These are phyloP conservation scores for Epicauta chinensis DNA, from an alignment of 1,140 invertebrate species.

Conservation along the genomic window DNA sequence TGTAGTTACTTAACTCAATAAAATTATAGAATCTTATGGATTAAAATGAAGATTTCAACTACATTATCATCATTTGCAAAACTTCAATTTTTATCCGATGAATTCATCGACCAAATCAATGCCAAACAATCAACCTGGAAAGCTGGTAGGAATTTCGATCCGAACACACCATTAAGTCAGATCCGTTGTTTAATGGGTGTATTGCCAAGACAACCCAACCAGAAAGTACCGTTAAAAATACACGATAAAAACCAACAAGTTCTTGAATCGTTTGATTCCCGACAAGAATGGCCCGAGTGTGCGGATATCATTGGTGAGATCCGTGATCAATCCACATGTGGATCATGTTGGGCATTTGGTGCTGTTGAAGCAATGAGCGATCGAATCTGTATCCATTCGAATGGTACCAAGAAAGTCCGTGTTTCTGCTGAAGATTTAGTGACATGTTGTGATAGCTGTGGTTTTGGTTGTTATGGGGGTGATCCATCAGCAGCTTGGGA, in stretches of 20 bases:
- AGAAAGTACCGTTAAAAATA: neutral
- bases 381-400: slow-evolving; percentile 58
- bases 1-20: no score
- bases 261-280: slow-evolving; percentile 11
- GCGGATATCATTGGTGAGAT: slow-evolving; percentile 8
- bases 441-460: slow-evolving; percentile 56
- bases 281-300: slow-evolving; percentile 8
- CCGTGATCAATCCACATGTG: slow-evolving; percentile 5
- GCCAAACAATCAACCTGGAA: slow-evolving; percentile 28
- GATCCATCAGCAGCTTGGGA: slow-evolving; percentile 55
- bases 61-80: no score
- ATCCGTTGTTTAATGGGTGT: slow-evolving; percentile 1
- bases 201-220: neutral
- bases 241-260: neutral
- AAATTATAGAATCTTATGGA: no score
- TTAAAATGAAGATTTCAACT: no score
- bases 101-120: slow-evolving; percentile 62
- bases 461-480: slow-evolving; percentile 58
- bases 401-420: slow-evolving; percentile 49
- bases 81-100: slow-evolving; percentile 50
- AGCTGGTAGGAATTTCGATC: slow-evolving; percentile 14
- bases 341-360: slow-evolving; percentile 13
- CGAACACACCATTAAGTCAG: slow-evolving; percentile 1
- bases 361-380: slow-evolving; percentile 55
- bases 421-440: slow-evolving; percentile 58